A percentile compares a stretch with the other conserved stretches of the same genome.
Conservation (phyloP, 35 echinoderm and acorn worm species). For the Heliocidaris tuberculata region DNA sequence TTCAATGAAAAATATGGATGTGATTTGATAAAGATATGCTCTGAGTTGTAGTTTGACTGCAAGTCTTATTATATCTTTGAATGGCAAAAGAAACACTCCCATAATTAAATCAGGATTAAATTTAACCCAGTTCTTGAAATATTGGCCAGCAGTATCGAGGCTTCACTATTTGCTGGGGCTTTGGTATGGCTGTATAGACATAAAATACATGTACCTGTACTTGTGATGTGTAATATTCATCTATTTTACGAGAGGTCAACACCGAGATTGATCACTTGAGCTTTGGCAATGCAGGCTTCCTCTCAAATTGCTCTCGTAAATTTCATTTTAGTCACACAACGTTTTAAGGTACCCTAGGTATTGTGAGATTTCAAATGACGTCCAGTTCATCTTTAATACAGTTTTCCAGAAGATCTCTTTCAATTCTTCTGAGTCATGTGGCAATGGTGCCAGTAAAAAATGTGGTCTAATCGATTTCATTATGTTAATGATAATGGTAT, state of each 20-base stretch:
- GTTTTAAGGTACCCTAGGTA: neutral
- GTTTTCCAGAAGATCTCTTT: neutral
- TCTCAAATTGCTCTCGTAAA: neutral
- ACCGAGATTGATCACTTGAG: slow-evolving; percentile 1
- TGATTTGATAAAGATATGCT: too few species aligned
- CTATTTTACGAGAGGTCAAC: neutral
- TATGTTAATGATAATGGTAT: neutral
- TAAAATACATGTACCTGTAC: neutral
- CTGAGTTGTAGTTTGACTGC: too few species aligned
- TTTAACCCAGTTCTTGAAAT: neutral
- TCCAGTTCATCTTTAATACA: neutral
- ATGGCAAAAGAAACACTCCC: neutral
- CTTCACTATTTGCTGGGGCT: too few species aligned
- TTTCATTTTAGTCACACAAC: neutral
- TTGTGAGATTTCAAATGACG: neutral
- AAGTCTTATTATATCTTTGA: too few species aligned
- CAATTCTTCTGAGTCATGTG: neutral
- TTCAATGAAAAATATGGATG: too few species aligned
- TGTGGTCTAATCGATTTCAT: neutral
- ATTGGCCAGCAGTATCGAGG: neutral
- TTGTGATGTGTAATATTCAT: slow-evolving; percentile 13
- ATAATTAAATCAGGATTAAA: neutral
- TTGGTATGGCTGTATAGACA: neutral
- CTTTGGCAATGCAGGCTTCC: neutral
- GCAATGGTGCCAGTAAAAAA: neutral